Base-by-base conservation (phyloP, 2,113 vertebrate genomes). In the Mus pahari region DNA sequence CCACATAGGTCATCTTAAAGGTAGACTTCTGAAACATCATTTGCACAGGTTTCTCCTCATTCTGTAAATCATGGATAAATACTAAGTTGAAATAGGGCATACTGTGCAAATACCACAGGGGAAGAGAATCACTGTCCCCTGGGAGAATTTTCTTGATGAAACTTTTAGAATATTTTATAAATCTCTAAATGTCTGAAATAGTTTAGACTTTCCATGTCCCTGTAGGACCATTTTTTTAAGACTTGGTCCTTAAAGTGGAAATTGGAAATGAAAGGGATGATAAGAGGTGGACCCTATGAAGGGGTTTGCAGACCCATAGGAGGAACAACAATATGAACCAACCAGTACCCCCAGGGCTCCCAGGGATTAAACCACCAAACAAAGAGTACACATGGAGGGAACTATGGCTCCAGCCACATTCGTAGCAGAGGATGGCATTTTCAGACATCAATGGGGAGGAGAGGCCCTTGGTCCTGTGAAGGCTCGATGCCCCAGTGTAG, bases 1-100 rank as follows among this genome's bases (percentile, higher is more conserved):
- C 95, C 68, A 99, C 96, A 36, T 98, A 98, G 16, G 97, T 95
- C 48, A 98, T 96, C 31, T 96, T 96, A 96, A 99, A 99, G 33
- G 7, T 96, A 24, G 92, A 96, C 70, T 97, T 98, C 91, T 98
- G 98, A 24, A 39, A 78, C 99, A 99, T 99, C 99, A 99, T 99
- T 96, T 99, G 98, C 91, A 99, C 99, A 1, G 98, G 97, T 78
- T 98, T 99, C 17, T 95, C 97, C 24, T 98, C 97, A 0, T 98
- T 98, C 99, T 97, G 48, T 89, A 96, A 97, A 48, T 31, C 60
- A 60, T 0, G 74, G n/a, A 68, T 13, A 82, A 68, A 77, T 2
- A 1, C 9, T 22, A 50, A 39, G 1, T 1, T 91, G 71, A 94
- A 94, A 78, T 5, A 13, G 62, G 33, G 48, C 78, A 71, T 1